Base-by-base conservation (phyloP, 2,888 invertebrate genomes). In the Patella ulyssiponensis region DNA sequence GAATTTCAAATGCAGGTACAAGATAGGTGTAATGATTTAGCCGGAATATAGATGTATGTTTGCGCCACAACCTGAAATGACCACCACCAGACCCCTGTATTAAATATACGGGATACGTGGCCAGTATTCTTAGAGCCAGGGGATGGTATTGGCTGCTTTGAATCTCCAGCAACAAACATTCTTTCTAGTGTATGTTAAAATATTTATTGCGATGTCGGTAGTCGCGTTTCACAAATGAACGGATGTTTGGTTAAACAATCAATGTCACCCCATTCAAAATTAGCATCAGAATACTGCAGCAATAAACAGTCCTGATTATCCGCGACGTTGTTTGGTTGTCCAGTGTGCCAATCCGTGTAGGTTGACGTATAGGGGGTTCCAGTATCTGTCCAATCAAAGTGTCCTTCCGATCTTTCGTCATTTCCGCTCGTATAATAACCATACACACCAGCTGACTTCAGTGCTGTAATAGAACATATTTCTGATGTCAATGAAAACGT, bases 241-340 rank as follows among this genome's bases (percentile, higher is more conserved):
- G 87, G 86, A 58, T 86, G 86, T 27, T 73, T 78, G 23, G 80
- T 82, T 12, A 64, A 75, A 75, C 87, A 87, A 71, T 82, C 81
- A 12, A 86, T 83, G 69, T 87, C 87, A 3, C 87, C 86, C 87
- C 87, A 87, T 69, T 81, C 73, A 78, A 82, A 86, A 69, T 82
- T 78, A 11, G 77, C 79, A 9, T 76, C 75, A 7, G 82, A 80
- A 78, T 87, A 86, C 69, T 86, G 81, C 80, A 87, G 78, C 12
- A 86, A 79, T 11, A 87, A 77, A 77, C 87, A 87, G 77, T 87
- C 77, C 79, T 87, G 87, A 44, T 79, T 77, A 73, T 82, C 79
- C 3, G 82, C 87, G 17, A 86, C 87, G 69, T 87, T 85, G 77
- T 87, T 87, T 15, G 87, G 86, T 74, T 87, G 87, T 4, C 86